These are phyloP conservation scores for Alosa sapidissima DNA, from an alignment of 2,797 vertebrate genomes.

Conservation along the genomic window DNA sequence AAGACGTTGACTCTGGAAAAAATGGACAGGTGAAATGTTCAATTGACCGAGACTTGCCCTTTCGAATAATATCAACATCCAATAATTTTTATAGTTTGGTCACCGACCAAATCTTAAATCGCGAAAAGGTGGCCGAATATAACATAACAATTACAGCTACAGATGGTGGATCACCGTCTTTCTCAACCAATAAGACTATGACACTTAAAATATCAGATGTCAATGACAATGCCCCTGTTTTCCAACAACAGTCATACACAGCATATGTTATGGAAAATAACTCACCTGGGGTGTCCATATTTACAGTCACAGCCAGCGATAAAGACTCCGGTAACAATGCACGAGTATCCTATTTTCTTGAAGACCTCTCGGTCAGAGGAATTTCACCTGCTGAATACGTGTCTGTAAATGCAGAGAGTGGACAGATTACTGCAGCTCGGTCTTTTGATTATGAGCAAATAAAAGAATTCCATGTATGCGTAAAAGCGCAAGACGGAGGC, in stretches of 20 bases:
- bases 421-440: constrained; percentile 64
- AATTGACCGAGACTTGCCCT: constrained; percentile 63
- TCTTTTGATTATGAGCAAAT: constrained; percentile 75
- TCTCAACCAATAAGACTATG: constrained; percentile 64
- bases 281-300: constrained; percentile 62
- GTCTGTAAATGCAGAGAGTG: constrained; percentile 70
- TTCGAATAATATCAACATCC: constrained; percentile 65
- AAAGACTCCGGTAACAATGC: constrained; percentile 70
- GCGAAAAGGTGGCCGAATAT: constrained; percentile 67
- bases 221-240: constrained; percentile 71
- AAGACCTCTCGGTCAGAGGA: constrained; percentile 64
- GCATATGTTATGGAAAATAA: constrained; percentile 72
- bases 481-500: constrained; percentile 72
- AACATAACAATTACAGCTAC: constrained; percentile 70
- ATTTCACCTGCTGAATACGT: constrained; percentile 64
- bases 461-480: constrained; percentile 62
- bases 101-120: constrained; percentile 67
- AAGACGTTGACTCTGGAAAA: constrained; percentile 73
- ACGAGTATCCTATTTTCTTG: constrained; percentile 70
- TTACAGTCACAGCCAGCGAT: constrained; percentile 68
- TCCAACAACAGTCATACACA: constrained; percentile 55
- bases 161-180: constrained; percentile 67
- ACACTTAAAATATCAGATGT: constrained; percentile 68
- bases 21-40: constrained; percentile 69
- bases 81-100: constrained; percentile 71